Conservation (phyloP, 2,888 invertebrate species). For the Coelinius sp. region DNA sequence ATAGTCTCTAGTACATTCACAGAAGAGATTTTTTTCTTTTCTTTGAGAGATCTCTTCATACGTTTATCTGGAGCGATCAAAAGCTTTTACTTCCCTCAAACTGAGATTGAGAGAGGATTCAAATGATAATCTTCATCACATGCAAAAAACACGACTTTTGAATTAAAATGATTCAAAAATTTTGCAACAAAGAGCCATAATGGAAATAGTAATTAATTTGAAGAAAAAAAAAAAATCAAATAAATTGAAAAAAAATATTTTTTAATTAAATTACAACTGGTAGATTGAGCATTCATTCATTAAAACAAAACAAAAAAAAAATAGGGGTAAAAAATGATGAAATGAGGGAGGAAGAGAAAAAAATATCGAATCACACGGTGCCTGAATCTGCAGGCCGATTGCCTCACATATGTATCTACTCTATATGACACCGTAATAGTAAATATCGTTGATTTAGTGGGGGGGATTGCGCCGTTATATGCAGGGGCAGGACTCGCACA, state of each 20-base stretch:
- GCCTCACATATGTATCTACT: constrained; percentile 3
- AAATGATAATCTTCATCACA: too few species aligned
- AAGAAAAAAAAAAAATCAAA: not conserved
- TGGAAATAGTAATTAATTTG: not conserved
- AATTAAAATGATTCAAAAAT: too few species aligned
- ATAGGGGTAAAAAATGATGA: not conserved
- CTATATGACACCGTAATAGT: constrained; percentile 16
- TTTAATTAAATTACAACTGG: not conserved
- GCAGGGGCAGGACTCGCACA: not conserved
- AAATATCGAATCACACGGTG: constrained; percentile 10
- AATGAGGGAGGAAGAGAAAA: not conserved
- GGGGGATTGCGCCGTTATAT: not conserved
- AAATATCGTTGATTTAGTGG: constrained; percentile 13
- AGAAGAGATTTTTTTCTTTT: too few species aligned
- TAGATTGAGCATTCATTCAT: not conserved
- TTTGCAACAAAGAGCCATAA: too few species aligned
- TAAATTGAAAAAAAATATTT: too few species aligned
- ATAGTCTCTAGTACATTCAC: too few species aligned
- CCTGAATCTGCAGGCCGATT: not conserved
- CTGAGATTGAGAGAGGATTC: too few species aligned
- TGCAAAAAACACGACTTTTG: too few species aligned
- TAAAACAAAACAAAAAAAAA: not conserved
- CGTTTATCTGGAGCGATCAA: too few species aligned
- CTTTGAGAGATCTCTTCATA: too few species aligned
- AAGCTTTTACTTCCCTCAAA: too few species aligned